A percentile compares a stretch with the other conserved stretches of the same genome.
These are phyloP conservation scores for Lycaon pictus DNA, from an alignment of 2,113 vertebrate genomes.

Conservation along the genomic window DNA sequence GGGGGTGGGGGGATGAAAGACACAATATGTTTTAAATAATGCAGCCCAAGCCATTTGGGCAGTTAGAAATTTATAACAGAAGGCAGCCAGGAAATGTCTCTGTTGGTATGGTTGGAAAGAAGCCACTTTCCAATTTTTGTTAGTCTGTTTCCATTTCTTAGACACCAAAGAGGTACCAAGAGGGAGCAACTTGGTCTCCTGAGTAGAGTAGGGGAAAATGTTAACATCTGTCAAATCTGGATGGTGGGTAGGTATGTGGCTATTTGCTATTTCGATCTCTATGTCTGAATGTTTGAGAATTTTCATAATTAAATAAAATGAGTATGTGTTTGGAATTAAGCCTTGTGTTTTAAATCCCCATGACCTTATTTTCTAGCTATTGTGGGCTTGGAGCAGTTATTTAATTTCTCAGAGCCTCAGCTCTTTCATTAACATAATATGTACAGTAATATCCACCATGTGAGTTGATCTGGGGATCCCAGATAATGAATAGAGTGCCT, in stretches of 20 bases:
- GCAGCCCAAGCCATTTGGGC: background rate
- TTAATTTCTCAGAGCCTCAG: background rate
- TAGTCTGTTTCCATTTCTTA: background rate
- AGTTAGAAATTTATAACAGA: constrained; percentile 40
- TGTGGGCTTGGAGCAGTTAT: background rate
- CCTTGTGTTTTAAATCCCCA: background rate
- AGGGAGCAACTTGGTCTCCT: background rate
- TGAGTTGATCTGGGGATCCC: background rate
- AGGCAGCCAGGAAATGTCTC: constrained; percentile 2
- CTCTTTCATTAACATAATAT: background rate
- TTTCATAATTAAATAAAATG: background rate
- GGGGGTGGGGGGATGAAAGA: background rate
- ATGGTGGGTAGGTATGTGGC: background rate
- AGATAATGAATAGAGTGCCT: background rate
- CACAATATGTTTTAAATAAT: constrained; percentile 45
- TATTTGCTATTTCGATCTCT: background rate
- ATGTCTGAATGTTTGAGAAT: background rate
- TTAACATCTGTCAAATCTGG: background rate
- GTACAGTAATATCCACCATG: background rate
- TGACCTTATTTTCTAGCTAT: background rate
- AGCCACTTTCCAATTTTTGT: background rate
- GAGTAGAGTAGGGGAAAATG: background rate
- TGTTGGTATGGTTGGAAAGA: background rate
- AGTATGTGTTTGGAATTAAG: background rate
- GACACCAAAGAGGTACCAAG: background rate